Evolutionary conservation across 1,140 invertebrate genomes (phyloP).

Genomic region (Cydia fagiglandana): DNA sequence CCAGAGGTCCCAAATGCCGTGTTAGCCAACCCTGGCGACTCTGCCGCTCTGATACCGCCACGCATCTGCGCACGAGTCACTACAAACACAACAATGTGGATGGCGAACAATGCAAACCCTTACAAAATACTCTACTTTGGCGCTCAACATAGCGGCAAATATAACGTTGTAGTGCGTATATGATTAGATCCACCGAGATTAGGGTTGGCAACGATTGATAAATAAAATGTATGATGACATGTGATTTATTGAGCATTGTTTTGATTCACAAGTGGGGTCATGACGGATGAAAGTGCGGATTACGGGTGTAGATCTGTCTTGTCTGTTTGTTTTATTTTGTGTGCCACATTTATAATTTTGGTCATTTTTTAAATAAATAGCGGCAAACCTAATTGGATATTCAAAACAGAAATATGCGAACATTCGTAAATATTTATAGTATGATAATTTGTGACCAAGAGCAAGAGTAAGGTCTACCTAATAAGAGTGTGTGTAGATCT

Average conservation of each 20-base stretch:
- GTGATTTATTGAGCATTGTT: constrained; percentile 30
- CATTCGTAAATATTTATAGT: too few relatives aligned
- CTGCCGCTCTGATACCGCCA: constrained; percentile 36
- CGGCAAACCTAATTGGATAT: too few relatives aligned
- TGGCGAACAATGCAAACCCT: not conserved
- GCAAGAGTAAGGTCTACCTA: too few relatives aligned
- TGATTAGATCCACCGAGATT: constrained; percentile 71
- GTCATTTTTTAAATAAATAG: not conserved
- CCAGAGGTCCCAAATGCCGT: constrained; percentile 56
- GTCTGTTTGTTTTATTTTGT: constrained; percentile 26
- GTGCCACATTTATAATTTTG: constrained; percentile 12
- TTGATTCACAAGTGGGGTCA: constrained; percentile 31
- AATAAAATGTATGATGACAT: constrained; percentile 32
- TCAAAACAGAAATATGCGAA: too few relatives aligned
- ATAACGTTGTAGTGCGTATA: constrained; percentile 39
- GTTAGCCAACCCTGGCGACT: constrained; percentile 62
- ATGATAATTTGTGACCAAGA: too few relatives aligned
- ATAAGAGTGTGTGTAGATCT: too few relatives aligned
- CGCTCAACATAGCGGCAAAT: not conserved
- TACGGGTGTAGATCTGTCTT: constrained; percentile 28
- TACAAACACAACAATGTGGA: constrained; percentile 1
- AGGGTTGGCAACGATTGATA: constrained; percentile 40
- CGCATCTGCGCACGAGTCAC: constrained; percentile 18
- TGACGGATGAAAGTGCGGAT: constrained; percentile 24
- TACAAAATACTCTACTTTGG: not conserved